Evolutionary conservation across 92 coral and sea anemone species (phyloP), one percentile per base, ranked within the genome.

Genomic region (Epizoanthus ramosus): DNA sequence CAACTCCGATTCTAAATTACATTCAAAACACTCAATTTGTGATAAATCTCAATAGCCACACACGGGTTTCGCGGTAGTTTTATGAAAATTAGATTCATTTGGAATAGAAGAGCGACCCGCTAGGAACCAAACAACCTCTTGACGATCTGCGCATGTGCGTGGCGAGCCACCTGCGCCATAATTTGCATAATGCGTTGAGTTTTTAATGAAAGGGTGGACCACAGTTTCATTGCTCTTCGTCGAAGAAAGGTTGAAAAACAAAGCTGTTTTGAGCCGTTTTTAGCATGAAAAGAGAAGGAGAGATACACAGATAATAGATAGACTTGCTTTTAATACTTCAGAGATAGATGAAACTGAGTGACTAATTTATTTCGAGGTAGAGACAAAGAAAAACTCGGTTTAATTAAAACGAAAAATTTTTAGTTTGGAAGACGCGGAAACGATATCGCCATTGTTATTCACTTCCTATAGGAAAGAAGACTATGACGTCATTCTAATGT

Each of bases 1-100:
- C 22, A 39, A 76, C 56, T 77, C 33, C 22, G 13, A 43, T 59
- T 41, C 13, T 21, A 39, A 59, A 22, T 77, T 6, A 7, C 70
- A 60, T 19, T 57, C 70, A 61, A 67, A 63, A 77, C 37, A 22
- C 24, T 18, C 43, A 77, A 39, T 77, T 77, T 77, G 71, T 66
- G 19, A 52, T 77, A 25, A 61, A 61, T 61, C 82, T 77, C 1
- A 77, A 17, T n/a, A 24, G 57, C 75, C 66, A 68, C 75, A 53
- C 85, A 80, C 54, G 16, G 63, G 37, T 71, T 56, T 59, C 79
- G 56, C 56, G 79, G 80, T 39, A 74, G 70, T 71, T 83, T 72
- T 83, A 72, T 22, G 25, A 57, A 57, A 71, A 71, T 57, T 58
- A 57, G 23, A 71, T 43, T 83, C 33, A 65, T 61, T 59, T 71